A percentile compares a stretch with the other conserved stretches of the same genome.
These are phyloP conservation scores for Thymelicus lineola DNA, from an alignment of 2,888 invertebrate genomes.

Conservation along the genomic window DNA sequence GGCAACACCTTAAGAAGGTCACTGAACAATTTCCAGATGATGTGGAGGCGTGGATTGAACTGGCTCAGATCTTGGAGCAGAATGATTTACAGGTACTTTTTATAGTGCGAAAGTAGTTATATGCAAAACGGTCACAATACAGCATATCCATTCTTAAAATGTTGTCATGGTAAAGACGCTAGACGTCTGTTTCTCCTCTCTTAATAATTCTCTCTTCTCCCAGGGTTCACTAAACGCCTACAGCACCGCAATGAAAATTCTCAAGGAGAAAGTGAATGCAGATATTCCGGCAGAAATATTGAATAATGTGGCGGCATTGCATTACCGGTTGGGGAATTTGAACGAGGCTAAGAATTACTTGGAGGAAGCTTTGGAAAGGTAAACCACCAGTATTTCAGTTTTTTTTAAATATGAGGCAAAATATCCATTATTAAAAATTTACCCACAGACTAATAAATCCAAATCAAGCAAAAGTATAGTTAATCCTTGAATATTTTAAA, in stretches of 20 bases:
- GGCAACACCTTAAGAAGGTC: conserved; percentile 96
- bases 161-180: too few species aligned
- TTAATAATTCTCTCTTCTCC: conserved; percentile 16
- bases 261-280: conserved; percentile 96
- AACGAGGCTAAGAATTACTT: conserved; percentile 93
- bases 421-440: too few species aligned
- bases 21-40: conserved; percentile 99
- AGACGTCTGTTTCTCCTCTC: too few species aligned
- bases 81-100: conserved; percentile 89
- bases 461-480: too few species aligned
- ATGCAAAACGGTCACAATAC: too few species aligned
- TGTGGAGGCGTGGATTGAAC: conserved; percentile 99
- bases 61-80: conserved; percentile 99
- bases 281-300: conserved; percentile 99
- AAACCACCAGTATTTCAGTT: conserved; percentile 57
- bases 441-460: too few species aligned
- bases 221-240: conserved; percentile 96
- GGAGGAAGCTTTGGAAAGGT: conserved; percentile 92
- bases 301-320: conserved; percentile 98
- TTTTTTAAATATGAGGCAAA: too few species aligned
- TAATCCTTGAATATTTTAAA: too few species aligned
- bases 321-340: conserved; percentile 95
- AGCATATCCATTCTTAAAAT: too few species aligned
- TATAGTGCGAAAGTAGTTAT: too few species aligned
- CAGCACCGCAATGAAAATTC: conserved; percentile 95